Evolutionary conservation across 2,113 vertebrate genomes (phyloP).

Genomic region (Numenius arquata): DNA sequence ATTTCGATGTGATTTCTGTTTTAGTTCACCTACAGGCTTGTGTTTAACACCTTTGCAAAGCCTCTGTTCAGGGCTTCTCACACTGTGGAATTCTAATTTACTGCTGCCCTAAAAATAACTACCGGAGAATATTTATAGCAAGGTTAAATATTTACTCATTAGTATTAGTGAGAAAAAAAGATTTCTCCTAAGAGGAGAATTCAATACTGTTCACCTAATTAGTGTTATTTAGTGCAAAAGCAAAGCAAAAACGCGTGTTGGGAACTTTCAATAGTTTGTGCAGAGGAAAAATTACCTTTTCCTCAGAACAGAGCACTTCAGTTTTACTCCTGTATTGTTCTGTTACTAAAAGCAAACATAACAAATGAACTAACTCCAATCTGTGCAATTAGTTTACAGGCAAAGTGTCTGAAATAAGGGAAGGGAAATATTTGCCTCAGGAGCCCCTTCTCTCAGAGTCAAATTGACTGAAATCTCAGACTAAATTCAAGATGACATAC

Average conservation of each 20-base stretch:
- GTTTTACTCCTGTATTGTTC: background rate
- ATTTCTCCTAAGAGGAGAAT: background rate
- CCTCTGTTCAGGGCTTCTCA: background rate
- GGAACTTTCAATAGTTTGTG: background rate
- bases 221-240: background rate
- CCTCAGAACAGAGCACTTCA: background rate
- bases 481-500: conserved; percentile 5
- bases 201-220: background rate
- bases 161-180: background rate
- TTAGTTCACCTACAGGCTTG: conserved; percentile 2
- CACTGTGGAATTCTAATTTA: background rate
- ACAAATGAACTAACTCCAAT: background rate
- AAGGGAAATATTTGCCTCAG: background rate
- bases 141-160: conserved; percentile 32
- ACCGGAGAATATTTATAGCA: background rate
- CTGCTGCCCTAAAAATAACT: background rate
- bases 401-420: background rate
- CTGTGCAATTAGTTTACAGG: background rate
- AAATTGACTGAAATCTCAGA: background rate
- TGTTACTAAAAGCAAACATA: background rate
- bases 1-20: background rate
- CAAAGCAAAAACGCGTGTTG: background rate
- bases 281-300: background rate
- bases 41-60: background rate
- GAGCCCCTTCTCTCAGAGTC: background rate